phyloP scores from a whole-genome alignment of 2,888 invertebrate species.

The Drosophila ustulata region DNA sequence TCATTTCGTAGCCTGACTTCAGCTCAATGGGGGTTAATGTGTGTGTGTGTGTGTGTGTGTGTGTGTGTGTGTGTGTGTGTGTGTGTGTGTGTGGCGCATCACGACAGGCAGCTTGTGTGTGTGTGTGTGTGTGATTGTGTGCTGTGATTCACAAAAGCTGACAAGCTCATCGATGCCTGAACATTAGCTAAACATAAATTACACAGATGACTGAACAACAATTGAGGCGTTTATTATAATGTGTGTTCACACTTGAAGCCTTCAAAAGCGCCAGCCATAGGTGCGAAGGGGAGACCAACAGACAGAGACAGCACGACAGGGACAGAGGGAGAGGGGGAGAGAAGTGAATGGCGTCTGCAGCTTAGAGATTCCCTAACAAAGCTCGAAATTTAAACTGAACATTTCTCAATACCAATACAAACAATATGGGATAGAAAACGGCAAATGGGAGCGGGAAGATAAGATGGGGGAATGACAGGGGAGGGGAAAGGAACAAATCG shows the following conservation, averaged over 20 bases:
- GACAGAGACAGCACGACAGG: slow-evolving; percentile 4
- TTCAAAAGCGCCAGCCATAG: slow-evolving; percentile 45
- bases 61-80: too few species aligned
- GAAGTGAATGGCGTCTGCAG: background rate
- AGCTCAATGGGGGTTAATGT: slow-evolving; percentile 65
- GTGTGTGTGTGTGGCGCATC: slow-evolving; percentile 35
- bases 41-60: slow-evolving; percentile 29
- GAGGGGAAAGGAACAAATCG: background rate
- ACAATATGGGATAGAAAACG: background rate
- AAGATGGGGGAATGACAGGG: background rate
- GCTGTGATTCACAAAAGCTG: slow-evolving; percentile 80
- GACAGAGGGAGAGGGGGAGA: background rate
- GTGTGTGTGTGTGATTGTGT: slow-evolving; percentile 38
- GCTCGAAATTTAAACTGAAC: slow-evolving; percentile 7
- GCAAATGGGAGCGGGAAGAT: background rate
- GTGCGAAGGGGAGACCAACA: slow-evolving; percentile 1
- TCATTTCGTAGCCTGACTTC: slow-evolving; percentile 69
- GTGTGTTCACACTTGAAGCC: slow-evolving; percentile 81
- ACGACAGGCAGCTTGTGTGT: slow-evolving; percentile 23
- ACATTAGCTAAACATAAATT: slow-evolving; percentile 84
- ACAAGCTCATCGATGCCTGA: slow-evolving; percentile 83
- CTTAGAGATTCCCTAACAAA: slow-evolving; percentile 6
- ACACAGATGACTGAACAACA: slow-evolving; percentile 80
- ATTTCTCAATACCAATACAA: slow-evolving; percentile 14
- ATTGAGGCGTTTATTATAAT: slow-evolving; percentile 82